Evolutionary conservation across 2,797 vertebrate species (phyloP).

Genomic region (Centroberyx gerrardi): DNA sequence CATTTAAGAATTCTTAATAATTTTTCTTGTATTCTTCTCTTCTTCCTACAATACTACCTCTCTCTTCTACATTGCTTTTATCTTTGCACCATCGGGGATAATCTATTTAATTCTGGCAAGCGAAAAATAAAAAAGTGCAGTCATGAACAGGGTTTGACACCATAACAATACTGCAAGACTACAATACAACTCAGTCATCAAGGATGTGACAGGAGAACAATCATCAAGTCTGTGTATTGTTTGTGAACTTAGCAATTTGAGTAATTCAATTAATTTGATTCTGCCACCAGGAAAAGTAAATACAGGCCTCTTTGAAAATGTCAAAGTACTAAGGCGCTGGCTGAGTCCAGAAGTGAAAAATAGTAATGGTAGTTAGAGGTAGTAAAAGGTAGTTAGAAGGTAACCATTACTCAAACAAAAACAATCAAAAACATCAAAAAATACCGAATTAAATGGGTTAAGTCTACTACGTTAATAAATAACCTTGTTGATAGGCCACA

Average conservation of each 20-base stretch:
- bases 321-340: not conserved
- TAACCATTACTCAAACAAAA: too few species aligned
- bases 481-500: not conserved
- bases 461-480: not conserved
- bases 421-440: too few species aligned
- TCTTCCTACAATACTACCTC: slow-evolving; percentile 26
- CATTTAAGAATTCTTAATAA: slow-evolving; percentile 54
- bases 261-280: slow-evolving; percentile 17
- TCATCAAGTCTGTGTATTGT: slow-evolving; percentile 11
- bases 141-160: too few species aligned
- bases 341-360: not conserved
- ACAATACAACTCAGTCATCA: not conserved
- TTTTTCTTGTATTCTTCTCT: slow-evolving; percentile 44
- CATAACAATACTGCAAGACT: too few species aligned
- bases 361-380: not conserved
- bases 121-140: not conserved
- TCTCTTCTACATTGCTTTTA: slow-evolving; percentile 28
- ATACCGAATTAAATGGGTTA: not conserved
- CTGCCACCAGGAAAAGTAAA: slow-evolving; percentile 14
- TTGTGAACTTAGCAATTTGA: slow-evolving; percentile 7
- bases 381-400: too few species aligned
- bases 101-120: slow-evolving; percentile 43
- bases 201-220: not conserved
- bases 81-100: slow-evolving; percentile 29
- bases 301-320: not conserved